Base-by-base conservation (phyloP, 2,888 invertebrate genomes). In the Polymixis flavicincta region DNA sequence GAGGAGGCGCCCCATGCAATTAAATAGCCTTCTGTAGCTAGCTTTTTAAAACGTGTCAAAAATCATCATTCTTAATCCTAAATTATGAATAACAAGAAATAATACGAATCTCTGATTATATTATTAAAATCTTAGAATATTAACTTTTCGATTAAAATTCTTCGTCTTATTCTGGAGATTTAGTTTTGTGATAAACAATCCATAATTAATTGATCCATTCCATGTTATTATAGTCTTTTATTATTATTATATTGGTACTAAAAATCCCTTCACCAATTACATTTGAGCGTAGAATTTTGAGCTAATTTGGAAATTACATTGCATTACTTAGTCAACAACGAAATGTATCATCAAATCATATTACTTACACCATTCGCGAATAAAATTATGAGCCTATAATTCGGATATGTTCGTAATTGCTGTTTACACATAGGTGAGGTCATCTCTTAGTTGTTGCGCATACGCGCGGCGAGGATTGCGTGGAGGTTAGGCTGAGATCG, bases 401-500 rank as follows among this genome's bases (percentile, higher is more conserved):
- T 77, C 45, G 61, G 66, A 69, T 69, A 54, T 68, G 25, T 59
- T 60, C 61, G 9, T 50, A 25, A 48, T 59, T 74, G 45, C 25
- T 55, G 61, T 82, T 74, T 65, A 54, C 17, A 78, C 28, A 22
- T 32, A 55, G 37, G 42, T 67, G 75, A 86, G 67, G 72, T 79
- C 73, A 76, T 68, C 74, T 72, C 42, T 88, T 87, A 92, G 66
- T 89, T 83, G 75, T 89, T 88, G 60, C 89, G 89, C 71, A 89
- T 88, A 48, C 92, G 90, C 45, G 93, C 90, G 32, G 92, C 91
- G 48, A 95, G 88, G 64, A 92, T 90, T 37, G 93, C 93, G 80
- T 92, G 92, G 28, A 93, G 83, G 59, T 92, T 92, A 22, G 93
- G 92, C 63, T 92, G 90, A 70, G 91, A 90, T 73, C 96, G 91